phyloP scores from a whole-genome alignment of 2,888 invertebrate species.

The Sinelater perroti region DNA sequence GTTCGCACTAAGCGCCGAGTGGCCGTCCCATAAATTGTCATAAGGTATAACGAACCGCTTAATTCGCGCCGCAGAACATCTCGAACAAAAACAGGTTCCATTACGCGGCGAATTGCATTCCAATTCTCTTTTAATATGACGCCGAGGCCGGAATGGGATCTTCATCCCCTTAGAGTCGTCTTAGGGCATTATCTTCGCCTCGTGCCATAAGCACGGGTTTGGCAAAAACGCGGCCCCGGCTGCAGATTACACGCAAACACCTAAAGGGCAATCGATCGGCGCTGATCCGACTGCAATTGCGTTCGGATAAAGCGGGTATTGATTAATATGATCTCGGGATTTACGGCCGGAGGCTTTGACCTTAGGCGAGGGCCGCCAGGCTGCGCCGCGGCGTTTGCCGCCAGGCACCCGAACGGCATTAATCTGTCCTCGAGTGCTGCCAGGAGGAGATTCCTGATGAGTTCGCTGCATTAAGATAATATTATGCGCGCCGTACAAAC shows the following conservation, averaged over 20 bases:
- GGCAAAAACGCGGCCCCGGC: conserved; percentile 1
- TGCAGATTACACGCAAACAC: conserved; percentile 1
- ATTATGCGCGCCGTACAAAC: conserved; percentile 22
- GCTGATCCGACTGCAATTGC: conserved; percentile 19
- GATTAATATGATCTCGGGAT: conserved; percentile 25
- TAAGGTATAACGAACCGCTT: too few species aligned
- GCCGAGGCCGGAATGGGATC: too few species aligned
- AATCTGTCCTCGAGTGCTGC: conserved; percentile 38
- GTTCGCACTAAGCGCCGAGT: too few species aligned
- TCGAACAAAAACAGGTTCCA: too few species aligned
- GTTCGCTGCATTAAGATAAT: conserved; percentile 34
- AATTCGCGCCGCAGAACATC: too few species aligned
- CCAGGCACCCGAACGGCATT: conserved; percentile 34
- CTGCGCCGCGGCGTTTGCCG: conserved; percentile 20
- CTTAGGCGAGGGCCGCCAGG: conserved; percentile 10
- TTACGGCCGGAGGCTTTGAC: conserved; percentile 22
- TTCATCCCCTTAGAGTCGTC: too few species aligned
- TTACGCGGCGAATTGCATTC: too few species aligned
- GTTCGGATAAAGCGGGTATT: conserved; percentile 16
- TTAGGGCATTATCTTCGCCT: too few species aligned
- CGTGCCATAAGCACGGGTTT: too few species aligned
- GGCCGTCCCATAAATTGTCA: too few species aligned
- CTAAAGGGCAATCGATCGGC: conserved; percentile 12
- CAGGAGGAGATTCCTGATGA: conserved; percentile 33
- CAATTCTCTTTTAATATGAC: too few species aligned